These are phyloP conservation scores for Resseliella maxima DNA, from an alignment of 2,888 invertebrate species.

Conservation along the genomic window DNA sequence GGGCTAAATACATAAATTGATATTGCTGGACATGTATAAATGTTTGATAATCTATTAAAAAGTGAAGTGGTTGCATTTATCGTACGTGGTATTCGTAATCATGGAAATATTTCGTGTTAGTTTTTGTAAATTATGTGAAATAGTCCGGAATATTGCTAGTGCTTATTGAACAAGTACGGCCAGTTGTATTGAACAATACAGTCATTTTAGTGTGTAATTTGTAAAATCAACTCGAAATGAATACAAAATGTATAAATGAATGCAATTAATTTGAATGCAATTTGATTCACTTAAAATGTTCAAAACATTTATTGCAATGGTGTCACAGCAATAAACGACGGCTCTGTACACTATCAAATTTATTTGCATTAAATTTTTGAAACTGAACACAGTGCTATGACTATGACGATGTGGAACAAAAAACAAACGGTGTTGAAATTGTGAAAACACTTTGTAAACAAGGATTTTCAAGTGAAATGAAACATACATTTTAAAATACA, in stretches of 20 bases:
- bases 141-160: no score
- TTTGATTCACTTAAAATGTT: constrained; percentile 14
- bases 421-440: not conserved
- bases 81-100: not conserved
- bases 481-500: not conserved
- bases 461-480: not conserved
- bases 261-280: constrained; percentile 18
- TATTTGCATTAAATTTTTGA: not conserved
- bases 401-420: not conserved
- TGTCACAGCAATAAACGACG: no score
- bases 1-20: not conserved
- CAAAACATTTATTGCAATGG: not conserved
- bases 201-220: no score
- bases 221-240: no score
- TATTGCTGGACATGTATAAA: not conserved
- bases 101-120: not conserved
- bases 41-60: not conserved
- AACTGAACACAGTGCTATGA: not conserved
- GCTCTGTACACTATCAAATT: no score
- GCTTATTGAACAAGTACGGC: no score
- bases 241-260: not conserved
- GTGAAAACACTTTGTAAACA: not conserved
- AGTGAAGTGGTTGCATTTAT: not conserved
- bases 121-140: not conserved
- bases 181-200: no score